Conservation (phyloP, 2,113 vertebrate species). For the Merops nubicus region DNA sequence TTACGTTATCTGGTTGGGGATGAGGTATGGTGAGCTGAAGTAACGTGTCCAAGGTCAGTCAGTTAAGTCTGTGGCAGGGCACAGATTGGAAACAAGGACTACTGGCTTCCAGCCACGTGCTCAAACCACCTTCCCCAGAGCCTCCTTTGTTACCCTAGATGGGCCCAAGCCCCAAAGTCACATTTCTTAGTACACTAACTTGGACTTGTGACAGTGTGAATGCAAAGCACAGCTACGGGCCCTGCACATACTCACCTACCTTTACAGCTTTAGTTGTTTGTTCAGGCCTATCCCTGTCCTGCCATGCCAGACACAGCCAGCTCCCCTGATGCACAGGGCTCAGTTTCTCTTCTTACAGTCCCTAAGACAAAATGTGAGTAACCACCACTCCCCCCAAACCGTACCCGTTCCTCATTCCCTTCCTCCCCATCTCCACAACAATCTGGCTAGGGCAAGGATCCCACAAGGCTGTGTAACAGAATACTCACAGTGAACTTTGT, state of each 20-base stretch:
- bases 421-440: not conserved
- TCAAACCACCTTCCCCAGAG: not conserved
- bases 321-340: not conserved
- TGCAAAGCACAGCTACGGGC: not conserved
- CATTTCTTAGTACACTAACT: not conserved
- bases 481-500: slow-evolving; percentile 87
- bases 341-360: not conserved
- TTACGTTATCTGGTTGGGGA: not conserved
- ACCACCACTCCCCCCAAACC: not conserved
- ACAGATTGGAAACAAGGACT: not conserved
- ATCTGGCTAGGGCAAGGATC: not conserved
- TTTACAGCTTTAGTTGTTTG: not conserved
- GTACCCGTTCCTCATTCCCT: not conserved
- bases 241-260: not conserved
- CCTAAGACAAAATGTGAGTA: not conserved
- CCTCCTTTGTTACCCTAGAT: not conserved
- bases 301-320: not conserved
- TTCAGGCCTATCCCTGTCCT: not conserved
- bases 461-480: not conserved
- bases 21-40: not conserved
- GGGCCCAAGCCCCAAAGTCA: not conserved
- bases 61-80: not conserved
- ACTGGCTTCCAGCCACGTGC: not conserved
- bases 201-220: not conserved
- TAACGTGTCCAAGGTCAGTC: not conserved